These are phyloP conservation scores for Isurus oxyrinchus DNA, from an alignment of 2,113 vertebrate species.

Conservation along the genomic window DNA sequence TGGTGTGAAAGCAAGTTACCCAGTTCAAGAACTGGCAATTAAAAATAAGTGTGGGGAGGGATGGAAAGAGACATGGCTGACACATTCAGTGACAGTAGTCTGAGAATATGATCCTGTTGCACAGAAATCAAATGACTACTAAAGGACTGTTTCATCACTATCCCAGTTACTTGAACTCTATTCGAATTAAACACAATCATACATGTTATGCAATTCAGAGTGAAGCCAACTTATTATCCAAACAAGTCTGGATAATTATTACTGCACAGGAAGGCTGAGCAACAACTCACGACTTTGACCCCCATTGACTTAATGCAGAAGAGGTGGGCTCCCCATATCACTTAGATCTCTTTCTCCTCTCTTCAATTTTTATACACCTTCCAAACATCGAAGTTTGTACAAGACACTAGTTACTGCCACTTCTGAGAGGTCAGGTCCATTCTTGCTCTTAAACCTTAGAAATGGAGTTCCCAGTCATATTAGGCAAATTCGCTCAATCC, in stretches of 20 bases:
- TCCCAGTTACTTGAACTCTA: not conserved
- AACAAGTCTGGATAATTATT: not conserved
- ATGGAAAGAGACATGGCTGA: conserved; percentile 23
- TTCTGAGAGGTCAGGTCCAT: not conserved
- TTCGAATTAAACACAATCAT: not conserved
- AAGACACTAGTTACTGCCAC: not conserved
- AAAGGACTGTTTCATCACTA: not conserved
- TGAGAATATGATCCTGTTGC: conserved; percentile 29
- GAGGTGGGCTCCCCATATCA: too few relatives aligned
- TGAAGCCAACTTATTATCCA: not conserved
- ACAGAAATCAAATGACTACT: not conserved
- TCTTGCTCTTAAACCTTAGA: too few relatives aligned
- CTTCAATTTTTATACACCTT: not conserved
- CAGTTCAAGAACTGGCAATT: conserved; percentile 28
- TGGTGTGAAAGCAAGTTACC: conserved; percentile 21
- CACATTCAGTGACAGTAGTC: not conserved
- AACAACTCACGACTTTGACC: not conserved
- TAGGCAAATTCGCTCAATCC: not conserved
- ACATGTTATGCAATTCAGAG: not conserved
- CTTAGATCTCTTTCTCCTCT: not conserved
- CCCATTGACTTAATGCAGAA: not conserved
- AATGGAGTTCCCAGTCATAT: not conserved
- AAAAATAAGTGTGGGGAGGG: conserved; percentile 15
- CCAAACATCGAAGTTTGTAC: not conserved
- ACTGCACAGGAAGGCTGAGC: not conserved